Base-by-base conservation (phyloP, 2,113 vertebrate species). In the Dendropsophus ebraccatus region DNA sequence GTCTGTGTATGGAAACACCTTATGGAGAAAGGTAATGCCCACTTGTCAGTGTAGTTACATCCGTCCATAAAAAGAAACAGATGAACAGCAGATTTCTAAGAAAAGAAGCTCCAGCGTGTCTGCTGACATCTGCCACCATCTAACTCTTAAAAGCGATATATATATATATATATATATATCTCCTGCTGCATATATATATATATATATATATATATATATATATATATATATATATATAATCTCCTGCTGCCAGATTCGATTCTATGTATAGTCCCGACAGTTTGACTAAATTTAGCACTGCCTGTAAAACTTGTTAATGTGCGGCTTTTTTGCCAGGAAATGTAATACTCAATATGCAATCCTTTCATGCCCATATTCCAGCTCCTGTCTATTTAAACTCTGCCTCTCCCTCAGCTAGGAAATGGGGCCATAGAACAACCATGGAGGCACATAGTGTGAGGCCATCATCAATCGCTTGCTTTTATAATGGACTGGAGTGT, bases 281-380 rank as follows among this genome's bases (percentile, higher is more conserved):
- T 45, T 13, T 62, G 21, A 23, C 32, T 81, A 81, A 62, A 81
- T 41, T 41, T 62, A 81, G 62, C 78, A 7, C 41, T 45, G 78
- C 54, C 35, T 62, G 49, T 78, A 45, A n/a, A 62, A 62, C 5
- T 11, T 81, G 78, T 54, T 80, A 80, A 60, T 81, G 78, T 54
- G 54, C 4, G 11, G 32, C 32, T 30, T 67, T n/a, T 32, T 67
- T 13, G 35, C 45, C n/a, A 76, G 8, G 17, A 56, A 54, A 49
- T 25, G 16, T 54, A 78, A 78, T 56, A 17, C 56, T 78, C 50
- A 78, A 12, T 30, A 56, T 78, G 7, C 54, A 32, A 78, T 78
- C 25, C 75, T 54, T 52, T 50, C 6, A 35, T 37, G 50, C 35
- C 35, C 14, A 2, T 78, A 56, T 28, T 19, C 21, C 28, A 56